Evolutionary conservation across 2,888 invertebrate species (phyloP), one percentile per base, ranked within the genome.

Genomic region (Pachliopta kotzebuea): DNA sequence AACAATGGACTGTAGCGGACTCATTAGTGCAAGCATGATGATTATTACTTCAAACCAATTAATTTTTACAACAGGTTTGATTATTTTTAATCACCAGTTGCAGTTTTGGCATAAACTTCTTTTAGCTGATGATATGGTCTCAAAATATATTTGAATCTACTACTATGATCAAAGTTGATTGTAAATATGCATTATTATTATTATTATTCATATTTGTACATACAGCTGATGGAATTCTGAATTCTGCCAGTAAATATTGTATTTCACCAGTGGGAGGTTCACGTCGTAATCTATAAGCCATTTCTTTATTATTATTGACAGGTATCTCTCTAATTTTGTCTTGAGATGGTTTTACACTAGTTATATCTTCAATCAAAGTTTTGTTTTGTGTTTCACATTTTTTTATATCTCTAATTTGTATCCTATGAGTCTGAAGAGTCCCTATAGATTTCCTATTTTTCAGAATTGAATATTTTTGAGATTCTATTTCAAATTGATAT

Each of bases 371-470:
- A 64, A 95, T 94, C n/a, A 95, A 77, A 8, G 86, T 76, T 62
- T 84, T 88, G 7, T 72, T 74, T 58, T 77, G 76, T 56, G 76
- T 76, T 57, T 83, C 84, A 68, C 83, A 82, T 45, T 84, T 91
- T 70, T 93, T 92, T 0, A 94, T 88, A 76, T 95, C 94, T 59
- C 95, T 92, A 71, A 95, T 94, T 77, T 95, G 94, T 71, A 96
- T 94, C 74, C 95, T 93, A 80, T 97, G 96, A 42, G 94, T 89
- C 68, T 96, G 95, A 37, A 97, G 83, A 56, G 92, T 94, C 4
- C 97, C 97, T 77, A 96, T 93, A 24, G 93, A 94, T 81, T 95
- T 96, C 49, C 95, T 93, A 86, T 97, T 95, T 77, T 94, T 95
- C 67, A 97, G 81, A 62, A 96, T 88, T 6, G 94, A 93, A 72